Base-by-base conservation (phyloP, 1,140 invertebrate species). In the Lepidurus packardi region DNA sequence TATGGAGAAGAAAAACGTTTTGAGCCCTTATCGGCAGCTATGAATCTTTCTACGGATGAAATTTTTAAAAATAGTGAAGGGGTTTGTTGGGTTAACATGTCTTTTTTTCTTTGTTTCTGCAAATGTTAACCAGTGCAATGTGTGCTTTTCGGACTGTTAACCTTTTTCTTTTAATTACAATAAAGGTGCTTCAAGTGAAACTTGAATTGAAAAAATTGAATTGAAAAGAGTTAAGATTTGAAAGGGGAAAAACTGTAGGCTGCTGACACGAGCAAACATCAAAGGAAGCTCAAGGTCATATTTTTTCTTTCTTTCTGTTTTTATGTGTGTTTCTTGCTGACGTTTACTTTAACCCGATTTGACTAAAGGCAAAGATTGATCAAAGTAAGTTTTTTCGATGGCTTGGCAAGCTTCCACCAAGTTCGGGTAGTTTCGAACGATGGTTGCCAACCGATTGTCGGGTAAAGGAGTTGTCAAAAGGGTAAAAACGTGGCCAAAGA, bases 401-500 rank as follows among this genome's bases (percentile, higher is more conserved):
- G 88, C 87, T 81, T 89, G 88, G 84, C 92, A 93, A 81, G 94
- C 89, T 76, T 89, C 85, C n/a, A 93, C 88, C 11, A 97, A 86
- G 80, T 90, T 90, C 16, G 89, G 87, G 85, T 91, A 92, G 76
- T 88, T 88, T 80, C 90, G 87, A 9, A 96, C 89, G 79, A 91
- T 91, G 79, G 89, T 88, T 10, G 90, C 91, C 78, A 96, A 86
- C 77, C 88, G 87, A 82, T 89, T 91, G 79, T 91, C 91, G 0
- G 94, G 94, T 7, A 98, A 86, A 4, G 89, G 88, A 16, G 93
- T 96, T 9, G 95, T 97, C 16, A 98, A 85, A 78, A 99, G 90
- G 0, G 94, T 94, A 82, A 94, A 96, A n/a, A 98, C 86, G 85
- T 99, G 97, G 25, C 96, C 97, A 88, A 97, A 99, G 0, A 97